Evolutionary conservation across 1,140 invertebrate species (phyloP).

Genomic region (Lerema accius): DNA sequence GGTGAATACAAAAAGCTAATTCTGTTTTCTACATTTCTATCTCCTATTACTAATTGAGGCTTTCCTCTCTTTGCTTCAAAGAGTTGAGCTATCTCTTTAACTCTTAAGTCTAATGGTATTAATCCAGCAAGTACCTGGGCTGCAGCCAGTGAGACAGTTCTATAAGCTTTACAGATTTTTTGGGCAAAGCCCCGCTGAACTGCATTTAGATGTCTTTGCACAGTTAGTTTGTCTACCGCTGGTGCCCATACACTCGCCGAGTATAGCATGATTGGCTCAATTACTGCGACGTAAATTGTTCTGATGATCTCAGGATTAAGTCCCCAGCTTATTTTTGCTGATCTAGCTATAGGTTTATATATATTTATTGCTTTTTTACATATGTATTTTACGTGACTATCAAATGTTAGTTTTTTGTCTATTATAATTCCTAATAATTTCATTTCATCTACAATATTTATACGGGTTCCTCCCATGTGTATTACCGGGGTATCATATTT

Average conservation of each 20-base stretch:
- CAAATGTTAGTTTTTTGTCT: neutral
- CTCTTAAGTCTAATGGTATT: conserved; percentile 17
- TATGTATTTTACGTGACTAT: too few relatives aligned
- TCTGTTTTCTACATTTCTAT: neutral
- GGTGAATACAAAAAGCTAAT: neutral
- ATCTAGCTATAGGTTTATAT: too few relatives aligned
- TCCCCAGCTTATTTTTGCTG: too few relatives aligned
- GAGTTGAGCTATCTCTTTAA: conserved; percentile 13
- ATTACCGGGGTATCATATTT: neutral
- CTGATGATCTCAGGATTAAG: too few relatives aligned
- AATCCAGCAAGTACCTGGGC: conserved; percentile 11
- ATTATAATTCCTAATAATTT: neutral
- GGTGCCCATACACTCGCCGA: neutral
- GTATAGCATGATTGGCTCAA: too few relatives aligned
- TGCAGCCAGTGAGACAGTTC: neutral
- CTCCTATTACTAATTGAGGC: neutral
- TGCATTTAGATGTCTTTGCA: neutral
- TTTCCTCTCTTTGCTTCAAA: conserved; percentile 16
- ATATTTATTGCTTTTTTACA: too few relatives aligned
- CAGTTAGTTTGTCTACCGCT: neutral
- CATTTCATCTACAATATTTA: neutral
- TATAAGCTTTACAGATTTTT: conserved; percentile 14
- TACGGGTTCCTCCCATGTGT: neutral
- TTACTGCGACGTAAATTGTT: too few relatives aligned
- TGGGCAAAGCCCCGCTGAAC: neutral